Evolutionary conservation across 2,888 invertebrate species (phyloP).

Genomic region (Campoplex capitator): DNA sequence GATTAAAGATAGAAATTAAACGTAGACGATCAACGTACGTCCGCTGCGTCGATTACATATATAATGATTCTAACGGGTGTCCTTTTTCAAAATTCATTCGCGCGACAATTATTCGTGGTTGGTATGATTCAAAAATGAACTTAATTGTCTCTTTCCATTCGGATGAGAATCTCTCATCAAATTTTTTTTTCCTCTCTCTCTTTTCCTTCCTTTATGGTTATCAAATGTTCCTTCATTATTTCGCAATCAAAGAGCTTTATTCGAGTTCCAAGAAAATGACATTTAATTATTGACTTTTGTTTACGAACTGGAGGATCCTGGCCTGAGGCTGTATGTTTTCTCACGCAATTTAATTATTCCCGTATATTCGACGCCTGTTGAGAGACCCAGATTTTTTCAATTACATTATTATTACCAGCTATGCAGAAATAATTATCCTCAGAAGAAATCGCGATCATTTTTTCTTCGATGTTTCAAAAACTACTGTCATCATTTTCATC

Average conservation of each 20-base stretch:
- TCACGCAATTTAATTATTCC: background rate
- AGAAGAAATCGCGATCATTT: background rate
- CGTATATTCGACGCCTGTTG: background rate
- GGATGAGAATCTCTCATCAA: background rate
- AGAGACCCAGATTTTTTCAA: background rate
- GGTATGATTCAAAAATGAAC: no score
- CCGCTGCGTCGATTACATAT: slow-evolving; percentile 72
- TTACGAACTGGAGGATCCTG: background rate
- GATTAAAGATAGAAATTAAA: slow-evolving; percentile 29
- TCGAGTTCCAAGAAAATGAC: background rate
- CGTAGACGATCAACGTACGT: slow-evolving; percentile 58
- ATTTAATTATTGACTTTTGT: background rate
- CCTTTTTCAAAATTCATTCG: background rate
- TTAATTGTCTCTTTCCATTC: background rate
- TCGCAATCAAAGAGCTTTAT: background rate
- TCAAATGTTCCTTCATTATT: background rate
- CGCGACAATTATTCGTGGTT: no score
- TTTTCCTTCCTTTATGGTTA: background rate
- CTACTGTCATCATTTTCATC: background rate
- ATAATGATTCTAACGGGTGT: slow-evolving; percentile 74
- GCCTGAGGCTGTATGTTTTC: background rate
- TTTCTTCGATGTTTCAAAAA: background rate
- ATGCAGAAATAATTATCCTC: background rate
- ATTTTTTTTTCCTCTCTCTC: background rate
- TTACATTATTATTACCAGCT: background rate